A percentile compares a stretch with the other conserved stretches of the same genome.
Evolutionary conservation across 2,797 vertebrate genomes (phyloP).

Genomic region (Allobates femoralis): DNA sequence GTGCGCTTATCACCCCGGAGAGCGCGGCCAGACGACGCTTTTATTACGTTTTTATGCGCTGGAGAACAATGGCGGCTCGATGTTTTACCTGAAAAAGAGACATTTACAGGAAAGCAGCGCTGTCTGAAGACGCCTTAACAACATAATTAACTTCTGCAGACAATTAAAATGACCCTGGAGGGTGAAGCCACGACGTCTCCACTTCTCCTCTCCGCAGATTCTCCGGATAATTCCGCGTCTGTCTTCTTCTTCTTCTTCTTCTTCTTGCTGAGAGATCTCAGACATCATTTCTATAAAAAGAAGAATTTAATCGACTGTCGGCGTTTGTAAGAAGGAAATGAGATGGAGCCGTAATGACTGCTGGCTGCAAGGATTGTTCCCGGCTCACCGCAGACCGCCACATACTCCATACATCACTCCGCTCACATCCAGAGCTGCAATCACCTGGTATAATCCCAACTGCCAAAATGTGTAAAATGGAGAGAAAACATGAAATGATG

Average conservation of each 20-base stretch:
- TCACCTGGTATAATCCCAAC: background rate
- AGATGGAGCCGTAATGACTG: background rate
- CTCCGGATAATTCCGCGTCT: background rate
- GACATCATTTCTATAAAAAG: conserved; percentile 4
- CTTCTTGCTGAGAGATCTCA: background rate
- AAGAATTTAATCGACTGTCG: background rate
- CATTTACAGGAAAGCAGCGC: conserved; percentile 5
- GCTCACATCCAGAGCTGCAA: background rate
- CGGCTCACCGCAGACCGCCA: background rate
- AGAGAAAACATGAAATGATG: too few relatives aligned
- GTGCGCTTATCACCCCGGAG: background rate
- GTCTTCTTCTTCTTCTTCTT: too few relatives aligned
- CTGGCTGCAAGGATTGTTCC: background rate
- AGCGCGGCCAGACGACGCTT: background rate
- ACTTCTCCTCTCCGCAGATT: background rate
- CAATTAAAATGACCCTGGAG: background rate
- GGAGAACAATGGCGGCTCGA: background rate
- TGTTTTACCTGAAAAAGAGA: background rate
- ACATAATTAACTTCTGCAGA: conserved; percentile 14
- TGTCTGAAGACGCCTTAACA: background rate
- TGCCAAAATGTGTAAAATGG: too few relatives aligned
- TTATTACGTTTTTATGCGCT: conserved; percentile 11
- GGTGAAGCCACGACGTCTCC: background rate
- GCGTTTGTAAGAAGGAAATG: background rate
- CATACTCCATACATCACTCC: background rate